Evolutionary conservation across 2,113 vertebrate genomes (phyloP).

Genomic region (Amblyopsis rosae): DNA sequence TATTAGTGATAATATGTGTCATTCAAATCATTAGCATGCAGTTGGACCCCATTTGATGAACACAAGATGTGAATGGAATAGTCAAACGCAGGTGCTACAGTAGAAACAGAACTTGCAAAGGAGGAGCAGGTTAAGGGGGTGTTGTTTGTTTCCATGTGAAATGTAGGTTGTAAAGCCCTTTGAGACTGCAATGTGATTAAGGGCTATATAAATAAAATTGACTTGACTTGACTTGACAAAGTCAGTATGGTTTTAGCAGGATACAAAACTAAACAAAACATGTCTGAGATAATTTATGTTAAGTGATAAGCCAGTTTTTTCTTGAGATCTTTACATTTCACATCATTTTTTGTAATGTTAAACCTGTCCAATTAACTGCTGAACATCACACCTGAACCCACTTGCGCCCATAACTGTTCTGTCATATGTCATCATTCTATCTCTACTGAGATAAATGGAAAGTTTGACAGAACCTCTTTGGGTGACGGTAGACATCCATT

Average conservation of each 20-base stretch:
- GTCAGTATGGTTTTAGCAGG: background rate
- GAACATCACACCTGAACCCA: background rate
- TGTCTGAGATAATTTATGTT: background rate
- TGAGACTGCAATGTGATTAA: too few relatives aligned
- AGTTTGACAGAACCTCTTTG: slow-evolving; percentile 3
- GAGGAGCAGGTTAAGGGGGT: too few relatives aligned
- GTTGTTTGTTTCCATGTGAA: too few relatives aligned
- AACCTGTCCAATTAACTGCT: slow-evolving; percentile 11
- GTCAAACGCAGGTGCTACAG: too few relatives aligned
- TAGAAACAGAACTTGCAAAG: too few relatives aligned
- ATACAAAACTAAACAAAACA: too few relatives aligned
- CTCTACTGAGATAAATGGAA: background rate
- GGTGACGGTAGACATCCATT: background rate
- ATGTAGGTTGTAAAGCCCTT: too few relatives aligned
- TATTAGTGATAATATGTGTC: too few relatives aligned
- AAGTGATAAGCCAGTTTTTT: background rate
- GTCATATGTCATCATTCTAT: background rate
- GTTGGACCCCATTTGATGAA: too few relatives aligned
- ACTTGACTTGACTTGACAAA: too few relatives aligned
- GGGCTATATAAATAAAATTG: too few relatives aligned
- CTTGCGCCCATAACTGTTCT: slow-evolving; percentile 1
- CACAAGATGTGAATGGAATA: background rate
- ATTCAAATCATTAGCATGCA: too few relatives aligned
- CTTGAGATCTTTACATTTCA: background rate
- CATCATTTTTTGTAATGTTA: background rate